Evolutionary conservation across 2,888 invertebrate genomes (phyloP).

Genomic region (Boloria selene): DNA sequence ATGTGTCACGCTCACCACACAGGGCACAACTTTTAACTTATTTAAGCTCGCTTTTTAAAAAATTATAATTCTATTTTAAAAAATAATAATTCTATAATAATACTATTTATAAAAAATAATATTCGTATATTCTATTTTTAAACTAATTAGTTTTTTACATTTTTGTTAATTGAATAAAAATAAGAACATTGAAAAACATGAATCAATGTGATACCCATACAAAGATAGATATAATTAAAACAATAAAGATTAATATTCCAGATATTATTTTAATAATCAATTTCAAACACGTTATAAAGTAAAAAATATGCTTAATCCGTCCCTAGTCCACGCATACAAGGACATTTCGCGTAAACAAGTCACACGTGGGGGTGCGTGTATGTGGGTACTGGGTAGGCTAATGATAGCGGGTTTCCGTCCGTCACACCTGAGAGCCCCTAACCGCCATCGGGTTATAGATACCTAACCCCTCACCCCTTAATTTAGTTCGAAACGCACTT

Average conservation of each 20-base stretch:
- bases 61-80: constrained; percentile 14
- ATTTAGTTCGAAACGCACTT: constrained; percentile 62
- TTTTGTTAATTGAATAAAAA: neutral
- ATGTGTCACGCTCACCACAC: constrained; percentile 54
- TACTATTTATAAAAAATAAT: too few species aligned
- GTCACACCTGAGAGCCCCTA: constrained; percentile 82
- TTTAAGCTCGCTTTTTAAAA: constrained; percentile 10
- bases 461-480: constrained; percentile 69
- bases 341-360: constrained; percentile 53
- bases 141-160: neutral
- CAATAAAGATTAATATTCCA: too few species aligned
- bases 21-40: constrained; percentile 46
- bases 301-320: constrained; percentile 60
- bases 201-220: too few species aligned
- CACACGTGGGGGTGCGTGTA: constrained; percentile 57
- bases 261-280: too few species aligned
- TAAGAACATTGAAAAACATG: too few species aligned
- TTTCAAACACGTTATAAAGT: constrained; percentile 35
- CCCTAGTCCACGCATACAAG: constrained; percentile 54
- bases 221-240: too few species aligned
- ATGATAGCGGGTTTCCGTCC: constrained; percentile 81
- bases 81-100: too few species aligned
- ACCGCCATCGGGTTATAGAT: constrained; percentile 79
- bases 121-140: too few species aligned
- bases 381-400: constrained; percentile 69